phyloP scores from a whole-genome alignment of 2,113 vertebrate species.

The Alouatta palliata region DNA sequence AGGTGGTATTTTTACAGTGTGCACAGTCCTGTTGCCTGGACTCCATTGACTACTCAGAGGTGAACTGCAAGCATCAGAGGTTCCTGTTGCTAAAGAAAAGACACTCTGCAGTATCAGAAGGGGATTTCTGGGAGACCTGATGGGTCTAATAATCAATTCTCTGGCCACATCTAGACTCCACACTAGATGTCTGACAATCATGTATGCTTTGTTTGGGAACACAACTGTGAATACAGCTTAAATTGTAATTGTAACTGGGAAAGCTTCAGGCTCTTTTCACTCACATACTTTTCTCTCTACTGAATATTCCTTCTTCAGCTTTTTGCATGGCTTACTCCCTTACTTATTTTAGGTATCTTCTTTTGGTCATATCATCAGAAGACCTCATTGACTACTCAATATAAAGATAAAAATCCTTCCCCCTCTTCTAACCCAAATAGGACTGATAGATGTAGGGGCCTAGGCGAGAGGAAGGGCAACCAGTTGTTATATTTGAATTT shows the following conservation, averaged over 20 bases:
- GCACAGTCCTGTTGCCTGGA: slow-evolving; percentile 39
- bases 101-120: slow-evolving; percentile 76
- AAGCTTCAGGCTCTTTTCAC: not conserved
- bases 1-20: slow-evolving; percentile 38
- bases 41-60: slow-evolving; percentile 49
- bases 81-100: slow-evolving; percentile 61
- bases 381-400: not conserved
- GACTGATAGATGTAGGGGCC: not conserved
- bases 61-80: slow-evolving; percentile 73
- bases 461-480: not conserved
- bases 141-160: slow-evolving; percentile 71
- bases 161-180: slow-evolving; percentile 76
- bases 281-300: not conserved
- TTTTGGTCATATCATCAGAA: not conserved
- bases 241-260: slow-evolving; percentile 9
- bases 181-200: slow-evolving; percentile 76
- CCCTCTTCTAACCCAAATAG: not conserved
- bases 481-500: not conserved
- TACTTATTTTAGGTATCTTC: not conserved
- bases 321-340: not conserved
- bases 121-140: slow-evolving; percentile 72
- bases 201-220: slow-evolving; percentile 74
- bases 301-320: not conserved
- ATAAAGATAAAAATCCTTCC: not conserved
- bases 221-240: slow-evolving; percentile 61